phyloP scores from a whole-genome alignment of 2,113 vertebrate genomes.

The Gallinago paraguaiae region DNA sequence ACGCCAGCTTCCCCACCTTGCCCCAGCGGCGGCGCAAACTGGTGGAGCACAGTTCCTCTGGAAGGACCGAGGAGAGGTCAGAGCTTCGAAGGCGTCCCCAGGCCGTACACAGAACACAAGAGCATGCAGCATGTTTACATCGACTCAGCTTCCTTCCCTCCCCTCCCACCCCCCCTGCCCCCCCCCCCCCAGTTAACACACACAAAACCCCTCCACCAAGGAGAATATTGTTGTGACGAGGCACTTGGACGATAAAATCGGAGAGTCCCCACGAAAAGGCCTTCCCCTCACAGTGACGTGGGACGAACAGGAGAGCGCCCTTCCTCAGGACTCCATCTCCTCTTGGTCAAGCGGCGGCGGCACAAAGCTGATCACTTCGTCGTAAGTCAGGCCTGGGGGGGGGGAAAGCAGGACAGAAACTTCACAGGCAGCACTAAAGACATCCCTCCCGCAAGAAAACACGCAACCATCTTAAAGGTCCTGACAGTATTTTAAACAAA shows the following conservation, averaged over 20 bases:
- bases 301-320: conserved; percentile 48
- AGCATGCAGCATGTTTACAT: conserved; percentile 68
- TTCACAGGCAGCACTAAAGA: not conserved
- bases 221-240: conserved; percentile 85
- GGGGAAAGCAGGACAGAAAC: not conserved
- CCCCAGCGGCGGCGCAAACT: conserved; percentile 25
- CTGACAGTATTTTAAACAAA: not conserved
- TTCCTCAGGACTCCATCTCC: conserved; percentile 94
- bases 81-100: conserved; percentile 28
- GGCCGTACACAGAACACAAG: conserved; percentile 65
- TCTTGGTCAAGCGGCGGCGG: conserved; percentile 89
- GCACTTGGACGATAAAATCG: conserved; percentile 87
- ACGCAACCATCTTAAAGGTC: not conserved
- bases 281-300: conserved; percentile 80
- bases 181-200: conserved; percentile 23
- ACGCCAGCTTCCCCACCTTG: not conserved
- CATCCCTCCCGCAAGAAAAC: not conserved
- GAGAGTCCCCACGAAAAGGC: conserved; percentile 77
- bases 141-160: conserved; percentile 54
- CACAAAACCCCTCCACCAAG: conserved; percentile 72
- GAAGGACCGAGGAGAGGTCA: conserved; percentile 31
- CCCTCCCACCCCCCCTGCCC: not conserved
- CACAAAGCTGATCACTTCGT: conserved; percentile 93
- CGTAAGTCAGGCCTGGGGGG: conserved; percentile 88
- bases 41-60: not conserved